Evolutionary conservation across 2,888 invertebrate genomes (phyloP).

Genomic region (Encarsia formosa): DNA sequence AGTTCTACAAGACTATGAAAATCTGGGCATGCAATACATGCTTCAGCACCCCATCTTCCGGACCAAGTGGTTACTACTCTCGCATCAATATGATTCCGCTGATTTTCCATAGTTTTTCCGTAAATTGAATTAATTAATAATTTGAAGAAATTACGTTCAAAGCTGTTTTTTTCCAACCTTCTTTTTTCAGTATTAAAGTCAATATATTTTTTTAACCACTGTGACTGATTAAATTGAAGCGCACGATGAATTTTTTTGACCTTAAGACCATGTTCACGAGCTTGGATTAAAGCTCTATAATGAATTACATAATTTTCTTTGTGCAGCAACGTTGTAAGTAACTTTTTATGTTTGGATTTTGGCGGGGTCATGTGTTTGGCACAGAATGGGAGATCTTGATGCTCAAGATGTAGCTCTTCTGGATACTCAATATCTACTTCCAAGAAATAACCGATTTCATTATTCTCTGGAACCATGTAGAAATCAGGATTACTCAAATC

Average conservation of each 20-base stretch:
- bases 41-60: constrained; percentile 34
- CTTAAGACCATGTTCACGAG: constrained; percentile 31
- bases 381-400: constrained; percentile 22
- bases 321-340: constrained; percentile 32
- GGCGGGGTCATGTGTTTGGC: constrained; percentile 31
- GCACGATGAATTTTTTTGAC: constrained; percentile 35
- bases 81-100: too few species aligned
- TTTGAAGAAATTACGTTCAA: constrained; percentile 43
- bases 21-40: constrained; percentile 33
- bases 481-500: neutral
- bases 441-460: constrained; percentile 1
- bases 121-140: constrained; percentile 41
- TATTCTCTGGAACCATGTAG: neutral
- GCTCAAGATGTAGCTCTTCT: neutral
- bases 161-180: constrained; percentile 38
- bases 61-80: constrained; percentile 26
- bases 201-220: constrained; percentile 36
- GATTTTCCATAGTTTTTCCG: constrained; percentile 34
- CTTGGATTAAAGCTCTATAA: constrained; percentile 33
- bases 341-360: constrained; percentile 25
- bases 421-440: constrained; percentile 4
- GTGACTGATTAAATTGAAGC: constrained; percentile 23
- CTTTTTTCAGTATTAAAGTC: constrained; percentile 40
- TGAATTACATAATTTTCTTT: constrained; percentile 35
- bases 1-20: constrained; percentile 41